Conservation (phyloP, 2,888 invertebrate genomes). For the Lasius platythorax region DNA sequence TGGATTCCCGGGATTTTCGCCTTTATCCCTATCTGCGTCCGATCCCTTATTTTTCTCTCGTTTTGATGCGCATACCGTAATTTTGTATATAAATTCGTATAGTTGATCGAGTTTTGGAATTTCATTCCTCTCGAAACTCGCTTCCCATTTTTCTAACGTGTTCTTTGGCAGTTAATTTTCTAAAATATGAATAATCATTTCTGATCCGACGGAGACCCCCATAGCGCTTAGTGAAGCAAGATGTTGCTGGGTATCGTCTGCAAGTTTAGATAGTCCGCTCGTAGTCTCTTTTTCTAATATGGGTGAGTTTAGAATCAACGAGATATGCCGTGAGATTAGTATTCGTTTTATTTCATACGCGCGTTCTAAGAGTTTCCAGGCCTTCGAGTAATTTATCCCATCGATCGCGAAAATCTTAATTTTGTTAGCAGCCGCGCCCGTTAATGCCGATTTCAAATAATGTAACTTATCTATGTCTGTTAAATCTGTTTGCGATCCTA, state of each 20-base stretch:
- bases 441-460: too few relatives aligned
- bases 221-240: slow-evolving; percentile 59
- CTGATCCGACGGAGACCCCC: slow-evolving; percentile 56
- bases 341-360: too few relatives aligned
- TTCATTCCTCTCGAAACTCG: slow-evolving; percentile 32
- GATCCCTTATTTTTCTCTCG: neutral
- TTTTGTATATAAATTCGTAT: slow-evolving; percentile 50
- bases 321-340: too few relatives aligned
- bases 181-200: slow-evolving; percentile 63
- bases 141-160: slow-evolving; percentile 63
- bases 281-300: too few relatives aligned
- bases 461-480: too few relatives aligned
- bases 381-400: too few relatives aligned
- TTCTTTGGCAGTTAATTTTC: slow-evolving; percentile 64
- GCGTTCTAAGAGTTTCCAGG: too few relatives aligned
- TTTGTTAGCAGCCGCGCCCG: too few relatives aligned
- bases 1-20: neutral
- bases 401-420: too few relatives aligned
- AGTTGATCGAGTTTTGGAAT: slow-evolving; percentile 57
- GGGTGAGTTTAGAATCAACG: too few relatives aligned
- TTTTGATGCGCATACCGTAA: slow-evolving; percentile 17
- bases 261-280: slow-evolving; percentile 26
- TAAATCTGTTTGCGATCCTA: too few relatives aligned
- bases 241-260: slow-evolving; percentile 63
- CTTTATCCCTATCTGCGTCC: too few relatives aligned